Base-by-base conservation (phyloP, 2,797 vertebrate species). In the Sebastiscus tertius region DNA sequence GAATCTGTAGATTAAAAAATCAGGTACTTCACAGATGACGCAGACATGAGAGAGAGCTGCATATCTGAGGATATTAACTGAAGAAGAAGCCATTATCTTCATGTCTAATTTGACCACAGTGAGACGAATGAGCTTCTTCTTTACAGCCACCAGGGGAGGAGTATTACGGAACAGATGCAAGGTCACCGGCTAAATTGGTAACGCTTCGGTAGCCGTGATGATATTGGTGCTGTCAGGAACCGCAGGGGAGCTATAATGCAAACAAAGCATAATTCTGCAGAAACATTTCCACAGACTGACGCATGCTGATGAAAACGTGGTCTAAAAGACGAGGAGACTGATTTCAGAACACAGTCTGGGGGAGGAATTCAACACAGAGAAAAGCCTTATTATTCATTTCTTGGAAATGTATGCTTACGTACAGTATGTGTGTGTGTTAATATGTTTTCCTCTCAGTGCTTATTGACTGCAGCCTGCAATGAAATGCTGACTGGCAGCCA, bases 401-500 rank as follows among this genome's bases (percentile, higher is more conserved):
- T 12, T 39, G 52, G 36, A 64, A 58, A 46, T 39, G 42, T 68
- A 31, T 52, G 46, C 69, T 16, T 49, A 16, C 60, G 29, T 71
- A 36, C 34, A 36, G 63, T 86, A n/a, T 85, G 72, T 56, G 26
- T 46, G 42, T 59, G 55, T 36, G 67, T 65, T n/a, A 2, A 20
- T 27, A 27, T 75, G 58, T 72, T 64, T 16, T 27, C 55, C 67
- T 71, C 86, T 64, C 52, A 26, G 52, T 63, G 78, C 60, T 86
- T 77, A 75, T 74, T 86, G 77, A 87, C 65, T 81, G 33, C 75
- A 65, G 86, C 75, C 80, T 76, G 82, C 54, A 22, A 82, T 92
- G 81, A 92, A 92, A 71, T 72, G 71, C 89, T 88, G 89, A 90
- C 85, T 82, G 80, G 77, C 90, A 84, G 80, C 87, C 89, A 88